Conservation (phyloP, 2,888 invertebrate species). For the Drosophila nigritarsus region DNA sequence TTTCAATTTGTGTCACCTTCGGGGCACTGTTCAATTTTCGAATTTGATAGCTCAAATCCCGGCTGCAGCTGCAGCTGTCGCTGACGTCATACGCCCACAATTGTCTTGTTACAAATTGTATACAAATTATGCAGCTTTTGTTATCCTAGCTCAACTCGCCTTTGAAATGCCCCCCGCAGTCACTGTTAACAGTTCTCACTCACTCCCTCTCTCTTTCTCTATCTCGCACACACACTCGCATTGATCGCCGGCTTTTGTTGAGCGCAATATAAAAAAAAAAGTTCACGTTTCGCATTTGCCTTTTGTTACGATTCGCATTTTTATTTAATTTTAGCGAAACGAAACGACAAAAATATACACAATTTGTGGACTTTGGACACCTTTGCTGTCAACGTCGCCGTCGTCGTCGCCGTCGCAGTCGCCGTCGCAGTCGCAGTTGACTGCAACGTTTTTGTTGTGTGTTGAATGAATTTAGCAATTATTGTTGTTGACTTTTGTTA, state of each 20-base stretch:
- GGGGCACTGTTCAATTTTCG: conserved; percentile 45
- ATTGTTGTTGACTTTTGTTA: conserved; percentile 25
- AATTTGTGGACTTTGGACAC: conserved; percentile 72
- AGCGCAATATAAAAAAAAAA: conserved; percentile 43
- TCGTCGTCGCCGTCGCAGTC: background rate
- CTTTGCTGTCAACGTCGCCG: conserved; percentile 9
- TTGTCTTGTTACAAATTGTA: conserved; percentile 26
- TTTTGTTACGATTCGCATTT: conserved; percentile 57
- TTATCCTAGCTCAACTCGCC: conserved; percentile 30
- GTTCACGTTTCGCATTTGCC: conserved; percentile 63
- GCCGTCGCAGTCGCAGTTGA: conserved; percentile 1
- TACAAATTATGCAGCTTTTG: conserved; percentile 44
- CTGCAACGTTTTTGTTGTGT: conserved; percentile 38
- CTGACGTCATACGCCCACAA: conserved; percentile 48
- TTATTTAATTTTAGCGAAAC: conserved; percentile 78
- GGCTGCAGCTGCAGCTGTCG: conserved; percentile 33
- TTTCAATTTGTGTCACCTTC: conserved; percentile 63
- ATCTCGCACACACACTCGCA: conserved; percentile 6
- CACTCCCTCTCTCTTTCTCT: background rate
- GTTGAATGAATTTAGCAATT: conserved; percentile 57
- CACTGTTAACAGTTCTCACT: conserved; percentile 12
- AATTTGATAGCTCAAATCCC: conserved; percentile 38
- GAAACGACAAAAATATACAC: conserved; percentile 43
- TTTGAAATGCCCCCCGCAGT: conserved; percentile 23
- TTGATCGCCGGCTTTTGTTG: conserved; percentile 53